These are phyloP conservation scores for Gryon sp. DNA, from an alignment of 1,140 invertebrate species.

Conservation along the genomic window DNA sequence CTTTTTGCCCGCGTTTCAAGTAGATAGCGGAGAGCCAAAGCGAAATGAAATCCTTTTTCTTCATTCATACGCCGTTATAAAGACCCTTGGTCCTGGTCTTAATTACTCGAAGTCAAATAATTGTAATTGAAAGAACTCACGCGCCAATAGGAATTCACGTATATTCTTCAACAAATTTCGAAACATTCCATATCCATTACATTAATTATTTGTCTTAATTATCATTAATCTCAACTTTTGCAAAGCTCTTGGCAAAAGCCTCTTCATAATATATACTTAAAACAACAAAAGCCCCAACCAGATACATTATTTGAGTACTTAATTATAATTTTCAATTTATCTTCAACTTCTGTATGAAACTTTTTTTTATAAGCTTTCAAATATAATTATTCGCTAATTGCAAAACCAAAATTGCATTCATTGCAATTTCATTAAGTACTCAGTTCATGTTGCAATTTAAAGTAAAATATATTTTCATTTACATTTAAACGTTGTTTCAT, in stretches of 20 bases:
- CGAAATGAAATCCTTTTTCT: slow-evolving; percentile 62
- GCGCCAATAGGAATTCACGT: slow-evolving; percentile 29
- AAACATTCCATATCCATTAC: slow-evolving; percentile 63
- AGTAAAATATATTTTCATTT: too few species aligned
- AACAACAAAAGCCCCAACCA: slow-evolving; percentile 8
- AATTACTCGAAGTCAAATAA: slow-evolving; percentile 70
- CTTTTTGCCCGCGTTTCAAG: slow-evolving; percentile 44
- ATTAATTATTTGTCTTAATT: slow-evolving; percentile 57
- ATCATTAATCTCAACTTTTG: slow-evolving; percentile 58
- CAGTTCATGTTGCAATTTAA: neutral
- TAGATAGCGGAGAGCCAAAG: slow-evolving; percentile 44
- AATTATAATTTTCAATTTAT: slow-evolving; percentile 7
- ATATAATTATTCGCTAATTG: too few species aligned
- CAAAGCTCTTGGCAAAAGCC: too few species aligned
- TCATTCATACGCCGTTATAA: slow-evolving; percentile 64
- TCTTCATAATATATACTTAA: neutral
- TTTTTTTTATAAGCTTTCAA: too few species aligned
- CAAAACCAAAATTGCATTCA: too few species aligned
- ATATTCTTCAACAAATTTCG: slow-evolving; percentile 64
- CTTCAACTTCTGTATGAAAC: too few species aligned
- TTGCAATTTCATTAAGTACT: too few species aligned
- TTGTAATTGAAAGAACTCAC: slow-evolving; percentile 66
- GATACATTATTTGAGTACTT: slow-evolving; percentile 17
- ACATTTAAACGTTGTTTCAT: too few species aligned
- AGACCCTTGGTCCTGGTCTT: slow-evolving; percentile 51